Evolutionary conservation across 2,888 invertebrate species (phyloP).

Genomic region (Desoria tigrina): DNA sequence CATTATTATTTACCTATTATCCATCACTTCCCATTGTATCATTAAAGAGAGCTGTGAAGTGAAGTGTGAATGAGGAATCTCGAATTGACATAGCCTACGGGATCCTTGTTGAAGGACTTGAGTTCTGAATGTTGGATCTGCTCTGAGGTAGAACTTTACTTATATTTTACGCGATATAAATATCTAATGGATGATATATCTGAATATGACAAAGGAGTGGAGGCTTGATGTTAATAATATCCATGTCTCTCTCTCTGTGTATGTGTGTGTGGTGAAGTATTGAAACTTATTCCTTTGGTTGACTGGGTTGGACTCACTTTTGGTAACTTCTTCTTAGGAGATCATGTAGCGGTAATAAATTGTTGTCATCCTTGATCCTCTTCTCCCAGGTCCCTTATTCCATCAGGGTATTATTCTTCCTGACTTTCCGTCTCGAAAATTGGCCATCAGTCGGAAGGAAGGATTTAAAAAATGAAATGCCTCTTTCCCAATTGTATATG

Average conservation of each 20-base stretch:
- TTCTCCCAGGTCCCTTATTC: conserved; percentile 3
- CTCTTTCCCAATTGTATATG: conserved; percentile 18
- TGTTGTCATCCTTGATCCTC: conserved; percentile 27
- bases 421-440: conserved; percentile 23
- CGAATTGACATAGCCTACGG: neutral
- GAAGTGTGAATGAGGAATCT: conserved; percentile 3
- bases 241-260: too few relatives aligned
- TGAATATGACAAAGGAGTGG: neutral
- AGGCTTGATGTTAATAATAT: neutral
- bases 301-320: conserved; percentile 14
- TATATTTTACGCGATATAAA: too few relatives aligned
- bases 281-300: conserved; percentile 15
- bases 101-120: too few relatives aligned
- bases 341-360: conserved; percentile 23
- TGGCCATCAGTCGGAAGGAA: conserved; percentile 23
- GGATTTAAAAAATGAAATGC: conserved; percentile 24
- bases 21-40: too few relatives aligned
- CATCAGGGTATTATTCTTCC: conserved; percentile 15
- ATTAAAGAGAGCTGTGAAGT: conserved; percentile 5
- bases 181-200: too few relatives aligned
- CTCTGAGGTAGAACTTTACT: conserved; percentile 6
- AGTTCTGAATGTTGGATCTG: conserved; percentile 4
- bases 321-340: conserved; percentile 19
- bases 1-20: too few relatives aligned
- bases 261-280: conserved; percentile 6